Evolutionary conservation across 2,797 vertebrate genomes (phyloP).

Genomic region (Vespertilio murinus): DNA sequence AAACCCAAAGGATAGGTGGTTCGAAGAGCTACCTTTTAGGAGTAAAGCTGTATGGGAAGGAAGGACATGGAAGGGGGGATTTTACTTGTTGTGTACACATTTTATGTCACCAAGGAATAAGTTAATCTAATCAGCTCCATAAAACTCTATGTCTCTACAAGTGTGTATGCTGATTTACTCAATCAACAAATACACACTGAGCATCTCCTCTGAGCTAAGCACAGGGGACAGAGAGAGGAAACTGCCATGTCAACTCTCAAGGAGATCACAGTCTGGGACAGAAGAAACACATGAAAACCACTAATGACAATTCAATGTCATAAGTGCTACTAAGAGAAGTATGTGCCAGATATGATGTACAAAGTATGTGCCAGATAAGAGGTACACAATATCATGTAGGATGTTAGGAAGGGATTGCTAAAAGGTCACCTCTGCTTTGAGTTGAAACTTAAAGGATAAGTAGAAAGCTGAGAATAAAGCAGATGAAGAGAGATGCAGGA

Average conservation of each 20-base stretch:
- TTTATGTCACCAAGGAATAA: neutral
- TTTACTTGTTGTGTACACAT: neutral
- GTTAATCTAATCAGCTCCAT: neutral
- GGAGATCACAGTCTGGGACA: neutral
- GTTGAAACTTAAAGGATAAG: slow-evolving; percentile 34
- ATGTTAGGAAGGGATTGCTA: neutral
- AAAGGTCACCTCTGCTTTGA: slow-evolving; percentile 44
- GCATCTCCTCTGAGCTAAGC: neutral
- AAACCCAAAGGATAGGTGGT: neutral
- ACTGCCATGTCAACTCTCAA: neutral
- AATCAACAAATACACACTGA: neutral
- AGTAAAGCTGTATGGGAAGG: neutral
- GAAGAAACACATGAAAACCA: slow-evolving; percentile 17
- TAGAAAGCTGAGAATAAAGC: slow-evolving; percentile 13
- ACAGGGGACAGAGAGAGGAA: neutral
- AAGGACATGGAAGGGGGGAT: neutral
- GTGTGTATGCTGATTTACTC: neutral
- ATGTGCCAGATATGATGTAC: neutral
- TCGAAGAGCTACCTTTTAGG: neutral
- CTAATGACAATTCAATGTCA: neutral
- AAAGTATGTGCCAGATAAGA: neutral
- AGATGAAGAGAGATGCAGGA: neutral
- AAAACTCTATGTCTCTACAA: neutral
- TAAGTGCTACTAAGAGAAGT: neutral
- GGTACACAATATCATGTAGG: neutral